These are phyloP conservation scores for Pangasianodon gigas DNA, from an alignment of 2,113 vertebrate genomes.

Conservation along the genomic window DNA sequence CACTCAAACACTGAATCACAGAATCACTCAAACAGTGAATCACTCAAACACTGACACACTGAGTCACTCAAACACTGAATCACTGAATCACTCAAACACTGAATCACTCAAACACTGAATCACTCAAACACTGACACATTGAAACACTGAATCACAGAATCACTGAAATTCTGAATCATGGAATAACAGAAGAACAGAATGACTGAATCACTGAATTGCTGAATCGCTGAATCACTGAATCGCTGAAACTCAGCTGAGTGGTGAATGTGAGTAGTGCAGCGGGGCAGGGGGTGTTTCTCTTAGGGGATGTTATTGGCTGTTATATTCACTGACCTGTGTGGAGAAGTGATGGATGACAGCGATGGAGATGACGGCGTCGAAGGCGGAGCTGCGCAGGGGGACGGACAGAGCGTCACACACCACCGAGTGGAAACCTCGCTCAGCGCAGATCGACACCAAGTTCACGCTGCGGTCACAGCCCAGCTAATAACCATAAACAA, in stretches of 20 bases:
- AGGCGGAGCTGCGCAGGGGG: slow-evolving; percentile 79
- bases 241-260: not conserved
- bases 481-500: slow-evolving; percentile 65
- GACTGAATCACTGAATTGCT: too few species aligned
- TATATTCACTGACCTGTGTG: slow-evolving; percentile 72
- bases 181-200: not conserved
- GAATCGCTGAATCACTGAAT: not conserved
- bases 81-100: too few species aligned
- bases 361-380: slow-evolving; percentile 92
- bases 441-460: slow-evolving; percentile 84
- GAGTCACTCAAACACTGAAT: too few species aligned
- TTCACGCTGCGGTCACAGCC: slow-evolving; percentile 90
- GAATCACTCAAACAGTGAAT: too few species aligned
- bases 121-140: too few species aligned
- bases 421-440: slow-evolving; percentile 80
- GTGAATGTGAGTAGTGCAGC: not conserved
- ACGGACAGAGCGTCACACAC: slow-evolving; percentile 85
- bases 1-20: too few species aligned
- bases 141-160: too few species aligned
- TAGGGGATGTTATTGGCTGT: not conserved
- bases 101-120: not conserved
- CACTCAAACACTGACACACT: too few species aligned
- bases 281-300: not conserved
- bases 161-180: too few species aligned
- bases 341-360: slow-evolving; percentile 96